A percentile compares a stretch with the other conserved stretches of the same genome.
These are phyloP conservation scores for Melieria picta DNA, from an alignment of 2,888 invertebrate species.

Conservation along the genomic window DNA sequence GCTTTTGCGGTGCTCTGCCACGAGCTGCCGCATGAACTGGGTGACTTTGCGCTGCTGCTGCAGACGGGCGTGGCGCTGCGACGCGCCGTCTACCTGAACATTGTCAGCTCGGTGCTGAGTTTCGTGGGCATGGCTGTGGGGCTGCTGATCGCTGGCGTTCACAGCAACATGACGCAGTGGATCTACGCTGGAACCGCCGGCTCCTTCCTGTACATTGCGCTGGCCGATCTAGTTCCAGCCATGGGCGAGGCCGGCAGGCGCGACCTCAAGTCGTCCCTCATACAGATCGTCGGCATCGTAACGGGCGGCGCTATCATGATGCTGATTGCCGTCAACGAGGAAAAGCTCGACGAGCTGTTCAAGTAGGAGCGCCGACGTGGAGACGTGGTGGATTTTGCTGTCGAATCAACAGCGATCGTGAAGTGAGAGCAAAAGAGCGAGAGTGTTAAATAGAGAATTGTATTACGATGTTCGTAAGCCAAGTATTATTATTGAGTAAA, in stretches of 20 bases:
- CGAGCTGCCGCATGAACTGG: conserved; percentile 83
- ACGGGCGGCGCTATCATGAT: conserved; percentile 79
- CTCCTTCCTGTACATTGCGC: conserved; percentile 82
- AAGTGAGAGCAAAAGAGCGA: too few relatives aligned
- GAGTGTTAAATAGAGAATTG: too few relatives aligned
- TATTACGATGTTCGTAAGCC: too few relatives aligned
- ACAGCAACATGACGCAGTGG: conserved; percentile 77
- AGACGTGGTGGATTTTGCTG: too few relatives aligned
- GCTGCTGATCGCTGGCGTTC: conserved; percentile 73
- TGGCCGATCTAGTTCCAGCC: conserved; percentile 80
- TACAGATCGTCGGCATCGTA: conserved; percentile 75
- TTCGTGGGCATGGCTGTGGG: conserved; percentile 80
- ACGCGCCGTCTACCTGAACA: conserved; percentile 78
- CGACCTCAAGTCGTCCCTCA: conserved; percentile 69
- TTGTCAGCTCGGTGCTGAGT: conserved; percentile 79
- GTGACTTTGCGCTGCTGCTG: conserved; percentile 83
- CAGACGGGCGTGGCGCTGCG: conserved; percentile 79
- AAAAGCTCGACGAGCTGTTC: conserved; percentile 59
- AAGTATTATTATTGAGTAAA: too few relatives aligned
- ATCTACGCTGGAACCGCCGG: conserved; percentile 84
- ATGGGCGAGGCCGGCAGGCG: conserved; percentile 69
- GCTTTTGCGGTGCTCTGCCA: conserved; percentile 83
- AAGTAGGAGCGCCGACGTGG: conserved; percentile 38
- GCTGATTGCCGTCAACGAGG: conserved; percentile 78
- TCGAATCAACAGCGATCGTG: too few relatives aligned